A percentile compares a stretch with the other conserved stretches of the same genome.
These are phyloP conservation scores for Acanthochromis polyacanthus DNA, from an alignment of 2,113 vertebrate species.

Conservation along the genomic window DNA sequence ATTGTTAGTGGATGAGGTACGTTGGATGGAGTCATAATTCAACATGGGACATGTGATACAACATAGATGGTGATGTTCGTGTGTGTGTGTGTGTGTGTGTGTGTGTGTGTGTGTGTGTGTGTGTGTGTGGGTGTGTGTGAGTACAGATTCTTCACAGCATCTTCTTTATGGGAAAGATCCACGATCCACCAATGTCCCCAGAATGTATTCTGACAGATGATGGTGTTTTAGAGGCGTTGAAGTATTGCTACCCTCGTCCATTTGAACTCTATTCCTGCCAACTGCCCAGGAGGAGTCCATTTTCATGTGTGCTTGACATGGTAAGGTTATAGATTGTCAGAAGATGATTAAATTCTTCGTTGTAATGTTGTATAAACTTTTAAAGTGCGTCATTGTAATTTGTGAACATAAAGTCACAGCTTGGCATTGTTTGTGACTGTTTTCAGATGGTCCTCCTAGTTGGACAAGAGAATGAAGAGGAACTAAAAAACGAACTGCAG, in stretches of 20 bases:
- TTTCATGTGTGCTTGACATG: conserved; percentile 59
- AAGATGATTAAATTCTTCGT: too few species aligned
- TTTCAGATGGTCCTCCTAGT: neutral
- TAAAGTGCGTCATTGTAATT: too few species aligned
- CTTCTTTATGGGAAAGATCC: conserved; percentile 38
- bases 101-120: too few species aligned
- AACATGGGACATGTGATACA: too few species aligned
- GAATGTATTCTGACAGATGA: fast-evolving
- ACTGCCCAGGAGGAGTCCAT: conserved; percentile 37
- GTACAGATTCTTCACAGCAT: conserved; percentile 51
- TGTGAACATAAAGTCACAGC: neutral
- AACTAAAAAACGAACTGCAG: fast-evolving
- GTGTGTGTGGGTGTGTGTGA: neutral
- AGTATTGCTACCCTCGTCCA: fast-evolving
- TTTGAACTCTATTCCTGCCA: neutral
- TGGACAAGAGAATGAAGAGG: neutral
- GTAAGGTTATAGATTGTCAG: conserved; percentile 16
- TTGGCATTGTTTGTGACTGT: neutral
- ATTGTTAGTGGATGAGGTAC: too few species aligned
- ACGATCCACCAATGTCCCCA: fast-evolving
- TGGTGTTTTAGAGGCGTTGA: fast-evolving
- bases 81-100: too few species aligned
- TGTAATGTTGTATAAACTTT: too few species aligned
- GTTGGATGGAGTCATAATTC: too few species aligned
- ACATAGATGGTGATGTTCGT: too few species aligned